A percentile compares a stretch with the other conserved stretches of the same genome.
Evolutionary conservation across 1,140 invertebrate genomes (phyloP).

Genomic region (Drosophila azteca): DNA sequence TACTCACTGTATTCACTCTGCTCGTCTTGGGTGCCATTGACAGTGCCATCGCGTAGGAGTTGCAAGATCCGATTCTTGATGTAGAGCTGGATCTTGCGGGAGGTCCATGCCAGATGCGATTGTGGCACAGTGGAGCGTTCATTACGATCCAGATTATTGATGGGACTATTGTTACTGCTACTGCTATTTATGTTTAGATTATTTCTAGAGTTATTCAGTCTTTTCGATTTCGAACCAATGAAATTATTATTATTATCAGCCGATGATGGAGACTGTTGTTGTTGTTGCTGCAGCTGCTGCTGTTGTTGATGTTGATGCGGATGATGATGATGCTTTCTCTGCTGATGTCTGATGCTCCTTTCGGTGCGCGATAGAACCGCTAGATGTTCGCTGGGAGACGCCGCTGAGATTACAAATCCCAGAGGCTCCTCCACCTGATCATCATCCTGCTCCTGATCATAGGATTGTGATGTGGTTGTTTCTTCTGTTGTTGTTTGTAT

Average conservation of each 20-base stretch:
- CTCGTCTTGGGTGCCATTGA: slow-evolving; percentile 90
- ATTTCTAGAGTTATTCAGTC: slow-evolving; percentile 83
- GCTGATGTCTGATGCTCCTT: slow-evolving; percentile 71
- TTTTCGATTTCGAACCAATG: slow-evolving; percentile 83
- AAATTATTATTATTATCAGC: slow-evolving; percentile 61
- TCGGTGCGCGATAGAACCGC: slow-evolving; percentile 80
- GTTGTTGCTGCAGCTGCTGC: slow-evolving; percentile 38
- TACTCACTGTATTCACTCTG: slow-evolving; percentile 92
- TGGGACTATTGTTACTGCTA: slow-evolving; percentile 51
- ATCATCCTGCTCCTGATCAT: slow-evolving; percentile 13
- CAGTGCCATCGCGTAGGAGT: slow-evolving; percentile 90
- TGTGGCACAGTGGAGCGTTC: slow-evolving; percentile 86
- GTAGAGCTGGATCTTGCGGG: slow-evolving; percentile 91
- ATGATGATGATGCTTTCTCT: slow-evolving; percentile 41
- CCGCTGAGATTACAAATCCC: slow-evolving; percentile 64
- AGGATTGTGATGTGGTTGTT: slow-evolving; percentile 32
- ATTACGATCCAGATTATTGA: slow-evolving; percentile 83
- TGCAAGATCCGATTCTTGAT: slow-evolving; percentile 91
- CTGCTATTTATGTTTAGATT: slow-evolving; percentile 73
- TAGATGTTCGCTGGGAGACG: slow-evolving; percentile 47
- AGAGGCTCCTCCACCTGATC: slow-evolving; percentile 39
- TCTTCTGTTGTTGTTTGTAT: slow-evolving; percentile 41
- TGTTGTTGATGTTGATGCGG: slow-evolving; percentile 32
- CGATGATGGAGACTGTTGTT: slow-evolving; percentile 26
- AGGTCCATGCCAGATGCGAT: slow-evolving; percentile 87